Evolutionary conservation across 37 sponge, comb jelly and placozoan species (phyloP), one percentile per base, ranked within the genome.

Genomic region (Eunapius fragilis): DNA sequence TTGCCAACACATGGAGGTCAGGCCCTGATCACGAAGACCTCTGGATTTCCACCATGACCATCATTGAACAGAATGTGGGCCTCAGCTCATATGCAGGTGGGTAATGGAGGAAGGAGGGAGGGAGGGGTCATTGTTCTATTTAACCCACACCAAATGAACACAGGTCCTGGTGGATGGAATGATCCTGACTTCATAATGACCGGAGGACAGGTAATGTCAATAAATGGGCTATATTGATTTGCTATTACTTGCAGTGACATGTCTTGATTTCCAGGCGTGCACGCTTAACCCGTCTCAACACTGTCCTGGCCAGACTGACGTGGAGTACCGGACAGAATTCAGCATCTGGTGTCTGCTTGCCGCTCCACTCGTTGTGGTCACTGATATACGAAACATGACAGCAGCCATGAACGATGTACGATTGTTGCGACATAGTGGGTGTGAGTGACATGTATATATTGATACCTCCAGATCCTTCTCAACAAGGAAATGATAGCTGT

Each of bases 101-200:
- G 82, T 25, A 32, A 31, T 3, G 2, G 6, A 30, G 3, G 3
- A 31, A 31, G 25, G 9, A 36, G 71, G 6, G 30, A 27, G 2
- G 23, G 72, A 80, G 25, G 31, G 70, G 6, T 69, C 9, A 6
- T 31, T 41, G 35, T 77, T 45, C 6, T 6, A 41, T 9, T 41
- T 9, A 41, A 7, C 41, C 41, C 41, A 41, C 6, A 41, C 6
- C 3, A 41, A 41, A 67, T 70, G 31, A 19, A 81, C 28, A 31
- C 81, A 82, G 92, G 92, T 71, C 93, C 95, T 26, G 95, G 95
- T 0, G 93, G 90, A 14, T 97, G 98, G 98, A 94, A 97, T 83
- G 98, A 97, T 84, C 88, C 85, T 37, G 98, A 97, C 83, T 93
- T 95, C 85, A 45, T 97, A n/a, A 89, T 93, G 86, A 96, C 94